These are phyloP conservation scores for Imbricaverruca yamaguchii DNA, from an alignment of 2,888 invertebrate genomes.

Conservation along the genomic window DNA sequence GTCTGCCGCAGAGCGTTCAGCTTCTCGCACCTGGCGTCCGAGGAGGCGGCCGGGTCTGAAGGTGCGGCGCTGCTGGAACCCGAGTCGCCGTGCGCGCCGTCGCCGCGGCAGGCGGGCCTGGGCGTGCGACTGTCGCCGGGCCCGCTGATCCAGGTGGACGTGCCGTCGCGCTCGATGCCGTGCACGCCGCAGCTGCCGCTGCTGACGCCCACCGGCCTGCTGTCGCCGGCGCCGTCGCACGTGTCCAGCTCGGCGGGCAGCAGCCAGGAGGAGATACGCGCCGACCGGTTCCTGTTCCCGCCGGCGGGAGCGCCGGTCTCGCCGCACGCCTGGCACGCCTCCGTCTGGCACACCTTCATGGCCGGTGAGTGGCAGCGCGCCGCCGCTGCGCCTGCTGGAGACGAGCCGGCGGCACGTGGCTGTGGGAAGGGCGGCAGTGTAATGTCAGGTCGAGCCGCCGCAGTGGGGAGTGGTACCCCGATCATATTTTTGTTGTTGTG, in stretches of 20 bases:
- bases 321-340: conserved; percentile 29
- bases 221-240: conserved; percentile 33
- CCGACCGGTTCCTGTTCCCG: conserved; percentile 28
- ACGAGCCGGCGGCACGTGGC: too few species aligned
- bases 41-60: not conserved
- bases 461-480: too few species aligned
- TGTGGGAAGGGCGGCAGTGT: too few species aligned
- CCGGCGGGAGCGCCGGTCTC: conserved; percentile 26
- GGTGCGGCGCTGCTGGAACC: not conserved
- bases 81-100: not conserved
- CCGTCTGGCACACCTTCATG: conserved; percentile 27
- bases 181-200: conserved; percentile 13
- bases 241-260: conserved; percentile 32
- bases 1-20: not conserved
- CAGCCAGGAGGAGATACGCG: conserved; percentile 32
- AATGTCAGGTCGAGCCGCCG: too few species aligned
- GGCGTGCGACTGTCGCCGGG: not conserved
- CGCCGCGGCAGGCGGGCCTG: not conserved
- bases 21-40: not conserved
- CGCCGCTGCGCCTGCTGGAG: too few species aligned
- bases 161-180: conserved; percentile 3
- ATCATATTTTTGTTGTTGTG: too few species aligned
- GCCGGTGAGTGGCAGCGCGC: not conserved
- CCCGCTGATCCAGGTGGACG: conserved; percentile 1
- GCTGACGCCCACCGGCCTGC: conserved; percentile 30